These are phyloP conservation scores for Nyleta sp. DNA, from an alignment of 2,888 invertebrate species.

Conservation along the genomic window DNA sequence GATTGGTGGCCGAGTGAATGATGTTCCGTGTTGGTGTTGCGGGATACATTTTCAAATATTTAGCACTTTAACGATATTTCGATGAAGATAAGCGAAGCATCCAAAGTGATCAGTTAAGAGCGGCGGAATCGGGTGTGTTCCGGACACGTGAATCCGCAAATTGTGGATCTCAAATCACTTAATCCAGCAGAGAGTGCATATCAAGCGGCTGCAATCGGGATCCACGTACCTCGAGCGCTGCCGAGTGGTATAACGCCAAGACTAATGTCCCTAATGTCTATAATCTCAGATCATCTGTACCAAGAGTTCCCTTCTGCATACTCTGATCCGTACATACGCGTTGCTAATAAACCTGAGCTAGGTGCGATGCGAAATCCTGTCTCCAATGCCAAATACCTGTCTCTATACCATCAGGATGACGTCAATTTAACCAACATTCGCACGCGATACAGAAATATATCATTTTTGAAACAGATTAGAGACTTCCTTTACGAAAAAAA, in stretches of 20 bases:
- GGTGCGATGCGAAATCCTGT: conserved; percentile 32
- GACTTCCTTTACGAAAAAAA: no score
- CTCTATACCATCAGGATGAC: conserved; percentile 5
- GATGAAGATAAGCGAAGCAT: no score
- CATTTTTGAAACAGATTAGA: no score
- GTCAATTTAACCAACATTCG: conserved; percentile 43
- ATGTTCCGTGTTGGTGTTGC: no score
- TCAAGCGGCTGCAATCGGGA: conserved; percentile 55
- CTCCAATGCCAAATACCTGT: no score
- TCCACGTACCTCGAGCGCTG: conserved; percentile 57
- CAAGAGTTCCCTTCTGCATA: conserved; percentile 59
- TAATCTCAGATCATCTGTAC: conserved; percentile 80
- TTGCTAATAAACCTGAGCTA: conserved; percentile 40
- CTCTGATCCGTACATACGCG: conserved; percentile 41
- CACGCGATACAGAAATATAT: conserved; percentile 28
- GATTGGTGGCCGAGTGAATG: no score
- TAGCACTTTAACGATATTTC: no score
- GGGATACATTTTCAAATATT: no score
- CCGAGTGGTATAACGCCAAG: conserved; percentile 68
- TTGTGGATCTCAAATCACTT: conserved; percentile 74
- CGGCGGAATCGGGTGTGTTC: conserved; percentile 38
- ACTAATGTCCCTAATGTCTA: conserved; percentile 81
- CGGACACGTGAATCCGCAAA: conserved; percentile 67
- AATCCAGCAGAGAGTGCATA: conserved; percentile 59
- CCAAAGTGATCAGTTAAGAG: no score